Evolutionary conservation across 2,888 invertebrate genomes (phyloP).

Genomic region (Drosophila tanythrix): DNA sequence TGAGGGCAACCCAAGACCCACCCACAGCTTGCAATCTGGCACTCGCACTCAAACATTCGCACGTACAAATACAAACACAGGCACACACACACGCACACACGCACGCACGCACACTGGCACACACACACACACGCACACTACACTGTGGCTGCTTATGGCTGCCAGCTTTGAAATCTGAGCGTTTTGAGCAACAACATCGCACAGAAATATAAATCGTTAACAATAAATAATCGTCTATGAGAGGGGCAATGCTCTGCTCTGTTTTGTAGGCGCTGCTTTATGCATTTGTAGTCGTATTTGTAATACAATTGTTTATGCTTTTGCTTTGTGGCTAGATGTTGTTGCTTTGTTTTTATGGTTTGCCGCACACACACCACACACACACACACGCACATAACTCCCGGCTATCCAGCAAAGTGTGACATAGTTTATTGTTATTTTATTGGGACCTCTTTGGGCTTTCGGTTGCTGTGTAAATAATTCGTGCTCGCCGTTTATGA

Average conservation of each 20-base stretch:
- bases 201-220: slow-evolving; percentile 76
- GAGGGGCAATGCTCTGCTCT: slow-evolving; percentile 44
- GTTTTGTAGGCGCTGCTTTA: slow-evolving; percentile 64
- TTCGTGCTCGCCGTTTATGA: slow-evolving; percentile 79
- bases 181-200: slow-evolving; percentile 32
- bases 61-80: slow-evolving; percentile 54
- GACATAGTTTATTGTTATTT: slow-evolving; percentile 80
- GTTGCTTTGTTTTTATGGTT: slow-evolving; percentile 71
- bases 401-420: slow-evolving; percentile 56
- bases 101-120: slow-evolving; percentile 22
- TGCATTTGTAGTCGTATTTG: slow-evolving; percentile 79
- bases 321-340: slow-evolving; percentile 61
- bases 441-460: slow-evolving; percentile 78
- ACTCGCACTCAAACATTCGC: slow-evolving; percentile 66
- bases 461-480: slow-evolving; percentile 79
- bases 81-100: background rate
- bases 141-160: slow-evolving; percentile 7
- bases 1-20: slow-evolving; percentile 46
- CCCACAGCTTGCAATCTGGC: slow-evolving; percentile 67
- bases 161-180: slow-evolving; percentile 69
- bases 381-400: slow-evolving; percentile 17
- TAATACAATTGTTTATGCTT: slow-evolving; percentile 79
- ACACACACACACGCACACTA: slow-evolving; percentile 13
- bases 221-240: slow-evolving; percentile 76
- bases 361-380: slow-evolving; percentile 36